Evolutionary conservation across 2,888 invertebrate species (phyloP).

Genomic region (Eutolmus rufibarbis): DNA sequence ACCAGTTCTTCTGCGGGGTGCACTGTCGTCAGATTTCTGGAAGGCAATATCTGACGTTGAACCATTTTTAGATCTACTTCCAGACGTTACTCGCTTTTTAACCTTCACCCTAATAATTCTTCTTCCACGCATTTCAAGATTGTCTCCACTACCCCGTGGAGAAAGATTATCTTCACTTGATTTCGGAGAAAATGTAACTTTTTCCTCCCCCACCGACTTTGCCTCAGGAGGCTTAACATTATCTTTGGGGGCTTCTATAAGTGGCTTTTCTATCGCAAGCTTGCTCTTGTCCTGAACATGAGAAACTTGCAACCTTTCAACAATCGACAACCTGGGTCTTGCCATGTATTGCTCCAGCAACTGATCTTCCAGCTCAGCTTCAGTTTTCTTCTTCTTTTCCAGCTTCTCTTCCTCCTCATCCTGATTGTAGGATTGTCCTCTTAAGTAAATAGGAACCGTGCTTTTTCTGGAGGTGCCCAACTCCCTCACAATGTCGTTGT

Average conservation of each 20-base stretch:
- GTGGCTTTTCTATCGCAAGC: slow-evolving; percentile 43
- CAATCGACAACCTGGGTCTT: slow-evolving; percentile 58
- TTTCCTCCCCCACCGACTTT: background rate
- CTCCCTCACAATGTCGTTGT: slow-evolving; percentile 79
- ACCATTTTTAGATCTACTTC: slow-evolving; percentile 58
- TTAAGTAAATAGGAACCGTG: slow-evolving; percentile 67
- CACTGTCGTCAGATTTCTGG: slow-evolving; percentile 45
- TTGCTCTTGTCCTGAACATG: slow-evolving; percentile 52
- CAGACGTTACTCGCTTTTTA: slow-evolving; percentile 57
- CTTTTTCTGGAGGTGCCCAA: slow-evolving; percentile 66
- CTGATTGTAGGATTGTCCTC: slow-evolving; percentile 70
- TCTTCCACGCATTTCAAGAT: slow-evolving; percentile 52
- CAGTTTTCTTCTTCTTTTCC: slow-evolving; percentile 28
- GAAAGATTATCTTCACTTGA: background rate
- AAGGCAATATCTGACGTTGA: slow-evolving; percentile 50
- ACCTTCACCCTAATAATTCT: slow-evolving; percentile 58
- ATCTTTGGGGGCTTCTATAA: slow-evolving; percentile 48
- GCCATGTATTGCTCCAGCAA: slow-evolving; percentile 44
- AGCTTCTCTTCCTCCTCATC: slow-evolving; percentile 62
- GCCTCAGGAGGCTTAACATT: background rate
- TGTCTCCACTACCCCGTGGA: background rate
- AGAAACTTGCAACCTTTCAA: slow-evolving; percentile 57
- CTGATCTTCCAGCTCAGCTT: background rate
- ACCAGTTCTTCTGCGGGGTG: slow-evolving; percentile 39
- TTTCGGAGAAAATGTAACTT: background rate